A percentile compares a stretch with the other conserved stretches of the same genome.
Evolutionary conservation across 2,113 vertebrate species (phyloP).

Genomic region (Eulemur rufifrons): DNA sequence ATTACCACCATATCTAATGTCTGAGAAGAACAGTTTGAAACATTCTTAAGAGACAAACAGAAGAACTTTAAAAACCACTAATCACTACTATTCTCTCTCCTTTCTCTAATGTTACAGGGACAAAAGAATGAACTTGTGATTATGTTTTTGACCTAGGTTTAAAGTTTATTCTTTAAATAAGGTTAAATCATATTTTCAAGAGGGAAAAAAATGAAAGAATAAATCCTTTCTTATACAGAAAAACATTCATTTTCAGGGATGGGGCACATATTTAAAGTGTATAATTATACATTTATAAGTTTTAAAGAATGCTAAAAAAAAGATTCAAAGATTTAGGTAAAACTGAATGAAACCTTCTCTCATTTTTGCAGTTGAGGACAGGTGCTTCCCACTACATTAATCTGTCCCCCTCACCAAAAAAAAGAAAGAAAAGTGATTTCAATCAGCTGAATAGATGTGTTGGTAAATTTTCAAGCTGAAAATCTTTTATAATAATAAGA

Average conservation of each 20-base stretch:
- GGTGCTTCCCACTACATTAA: conserved; percentile 46
- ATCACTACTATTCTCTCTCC: conserved; percentile 54
- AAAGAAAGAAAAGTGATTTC: conserved; percentile 36
- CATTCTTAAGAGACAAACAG: conserved; percentile 70
- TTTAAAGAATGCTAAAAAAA: conserved; percentile 34
- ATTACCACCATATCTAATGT: conserved; percentile 69
- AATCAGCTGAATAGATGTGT: not conserved
- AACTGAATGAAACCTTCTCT: conserved; percentile 6
- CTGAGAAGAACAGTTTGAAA: conserved; percentile 60
- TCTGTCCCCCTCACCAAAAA: not conserved
- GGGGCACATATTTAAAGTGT: not conserved
- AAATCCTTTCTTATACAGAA: conserved; percentile 29
- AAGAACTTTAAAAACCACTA: conserved; percentile 57
- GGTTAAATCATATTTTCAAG: conserved; percentile 46
- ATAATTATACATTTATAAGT: conserved; percentile 34
- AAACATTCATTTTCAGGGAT: not conserved
- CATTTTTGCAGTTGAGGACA: not conserved
- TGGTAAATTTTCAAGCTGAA: not conserved
- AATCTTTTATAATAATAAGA: not conserved
- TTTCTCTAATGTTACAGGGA: conserved; percentile 54
- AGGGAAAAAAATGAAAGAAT: not conserved
- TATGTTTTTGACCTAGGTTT: conserved; percentile 59
- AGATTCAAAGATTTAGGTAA: conserved; percentile 25
- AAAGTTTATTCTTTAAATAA: conserved; percentile 57
- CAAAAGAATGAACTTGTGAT: conserved; percentile 73